phyloP scores from a whole-genome alignment of 2,888 invertebrate genomes.

The Drosophila mettleri region DNA sequence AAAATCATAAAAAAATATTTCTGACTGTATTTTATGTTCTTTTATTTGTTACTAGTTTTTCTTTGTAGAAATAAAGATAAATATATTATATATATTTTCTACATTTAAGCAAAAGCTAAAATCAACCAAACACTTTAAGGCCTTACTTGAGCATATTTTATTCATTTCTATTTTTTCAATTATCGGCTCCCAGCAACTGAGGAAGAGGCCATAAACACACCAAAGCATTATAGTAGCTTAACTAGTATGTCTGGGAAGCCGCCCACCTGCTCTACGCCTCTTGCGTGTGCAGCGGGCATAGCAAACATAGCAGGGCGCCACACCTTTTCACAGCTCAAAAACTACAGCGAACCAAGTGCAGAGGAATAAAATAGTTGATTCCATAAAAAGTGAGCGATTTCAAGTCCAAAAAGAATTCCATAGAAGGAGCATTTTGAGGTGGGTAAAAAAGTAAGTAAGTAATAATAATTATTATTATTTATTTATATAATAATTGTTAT shows the following conservation, averaged over 20 bases:
- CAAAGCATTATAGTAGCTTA: constrained; percentile 35
- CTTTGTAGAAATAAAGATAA: background rate
- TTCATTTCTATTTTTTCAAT: constrained; percentile 51
- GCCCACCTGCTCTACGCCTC: background rate
- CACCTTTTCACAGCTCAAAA: constrained; percentile 14
- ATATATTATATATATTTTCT: background rate
- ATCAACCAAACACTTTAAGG: background rate
- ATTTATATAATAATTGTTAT: too few relatives aligned
- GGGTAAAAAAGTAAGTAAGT: too few relatives aligned
- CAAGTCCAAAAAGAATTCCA: too few relatives aligned
- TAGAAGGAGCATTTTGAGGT: too few relatives aligned
- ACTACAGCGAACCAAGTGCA: constrained; percentile 8
- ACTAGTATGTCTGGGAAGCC: constrained; percentile 2
- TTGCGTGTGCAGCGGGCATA: constrained; percentile 61
- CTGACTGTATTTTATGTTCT: too few relatives aligned
- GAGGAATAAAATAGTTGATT: constrained; percentile 21
- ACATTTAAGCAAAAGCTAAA: background rate
- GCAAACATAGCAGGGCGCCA: constrained; percentile 36
- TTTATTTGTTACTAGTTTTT: background rate
- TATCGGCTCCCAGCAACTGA: constrained; percentile 48
- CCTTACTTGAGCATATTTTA: constrained; percentile 3
- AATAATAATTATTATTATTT: too few relatives aligned
- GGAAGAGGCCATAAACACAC: constrained; percentile 37
- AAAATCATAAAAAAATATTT: too few relatives aligned
- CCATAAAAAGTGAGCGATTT: constrained; percentile 2